These are phyloP conservation scores for Bemisia tabaci DNA, from an alignment of 1,140 invertebrate species.

Conservation along the genomic window DNA sequence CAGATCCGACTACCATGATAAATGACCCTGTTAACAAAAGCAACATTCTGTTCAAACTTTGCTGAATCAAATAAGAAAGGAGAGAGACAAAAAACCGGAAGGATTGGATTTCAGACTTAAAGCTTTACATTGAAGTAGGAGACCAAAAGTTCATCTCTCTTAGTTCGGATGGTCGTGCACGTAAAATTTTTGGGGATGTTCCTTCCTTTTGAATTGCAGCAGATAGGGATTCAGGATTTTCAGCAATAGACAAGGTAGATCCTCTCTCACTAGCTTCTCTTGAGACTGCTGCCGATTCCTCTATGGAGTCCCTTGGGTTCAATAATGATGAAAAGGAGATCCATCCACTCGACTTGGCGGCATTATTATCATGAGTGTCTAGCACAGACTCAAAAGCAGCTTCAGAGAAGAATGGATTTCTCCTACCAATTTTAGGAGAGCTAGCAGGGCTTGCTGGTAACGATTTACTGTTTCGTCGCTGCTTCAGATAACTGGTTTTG, in stretches of 20 bases:
- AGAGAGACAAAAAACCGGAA: too few species aligned
- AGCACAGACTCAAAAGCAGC: slow-evolving; percentile 19
- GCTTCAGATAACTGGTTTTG: slow-evolving; percentile 17
- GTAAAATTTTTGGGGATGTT: too few species aligned
- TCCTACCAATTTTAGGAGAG: slow-evolving; percentile 40
- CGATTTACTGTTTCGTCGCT: slow-evolving; percentile 47
- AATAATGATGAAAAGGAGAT: slow-evolving; percentile 12
- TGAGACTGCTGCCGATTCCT: slow-evolving; percentile 9
- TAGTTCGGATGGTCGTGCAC: slow-evolving; percentile 54
- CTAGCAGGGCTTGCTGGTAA: slow-evolving; percentile 49
- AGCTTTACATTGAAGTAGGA: slow-evolving; percentile 57
- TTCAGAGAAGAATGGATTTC: slow-evolving; percentile 27
- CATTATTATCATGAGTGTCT: slow-evolving; percentile 9
- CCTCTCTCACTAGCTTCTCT: too few species aligned
- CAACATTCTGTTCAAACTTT: too few species aligned
- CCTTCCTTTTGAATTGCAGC: too few species aligned
- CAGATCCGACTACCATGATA: too few species aligned
- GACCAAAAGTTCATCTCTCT: slow-evolving; percentile 74
- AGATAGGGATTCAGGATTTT: too few species aligned
- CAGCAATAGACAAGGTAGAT: too few species aligned
- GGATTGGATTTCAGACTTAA: too few species aligned
- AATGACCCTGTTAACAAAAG: too few species aligned
- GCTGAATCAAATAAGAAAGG: too few species aligned
- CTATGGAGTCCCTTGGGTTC: slow-evolving; percentile 11
- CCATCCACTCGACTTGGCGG: too few species aligned